A percentile compares a stretch with the other conserved stretches of the same genome.
These are phyloP conservation scores for Circaetus cinerascens DNA, from an alignment of 2,113 vertebrate species.

Conservation along the genomic window DNA sequence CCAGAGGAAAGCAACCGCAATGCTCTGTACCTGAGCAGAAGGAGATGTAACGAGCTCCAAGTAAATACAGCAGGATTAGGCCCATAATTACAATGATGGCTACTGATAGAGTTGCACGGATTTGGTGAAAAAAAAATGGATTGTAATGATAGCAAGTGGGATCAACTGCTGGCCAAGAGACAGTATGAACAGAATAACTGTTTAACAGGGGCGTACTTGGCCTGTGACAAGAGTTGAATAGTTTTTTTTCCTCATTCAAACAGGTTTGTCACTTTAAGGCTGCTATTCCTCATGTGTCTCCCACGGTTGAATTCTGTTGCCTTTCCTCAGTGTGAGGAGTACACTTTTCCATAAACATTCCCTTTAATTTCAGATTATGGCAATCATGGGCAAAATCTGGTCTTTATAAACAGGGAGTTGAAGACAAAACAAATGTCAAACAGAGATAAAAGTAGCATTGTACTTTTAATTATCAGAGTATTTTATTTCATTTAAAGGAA, in stretches of 20 bases:
- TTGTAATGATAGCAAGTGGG: neutral
- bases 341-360: neutral
- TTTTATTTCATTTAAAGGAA: conserved; percentile 12
- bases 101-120: neutral
- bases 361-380: conserved; percentile 19
- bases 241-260: neutral
- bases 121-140: neutral
- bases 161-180: neutral
- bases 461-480: conserved; percentile 33
- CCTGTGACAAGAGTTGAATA: neutral
- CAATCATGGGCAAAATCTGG: neutral
- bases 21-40: neutral
- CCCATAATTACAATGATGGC: neutral
- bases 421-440: conserved; percentile 11
- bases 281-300: neutral
- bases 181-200: neutral
- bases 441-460: conserved; percentile 15
- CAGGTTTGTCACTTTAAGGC: neutral
- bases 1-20: neutral
- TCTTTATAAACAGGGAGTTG: conserved; percentile 11
- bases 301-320: neutral
- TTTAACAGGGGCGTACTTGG: neutral
- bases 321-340: neutral
- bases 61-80: neutral
- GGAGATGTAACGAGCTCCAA: neutral